phyloP scores from a whole-genome alignment of 2,113 vertebrate genomes.

The Geothlypis trichas region DNA sequence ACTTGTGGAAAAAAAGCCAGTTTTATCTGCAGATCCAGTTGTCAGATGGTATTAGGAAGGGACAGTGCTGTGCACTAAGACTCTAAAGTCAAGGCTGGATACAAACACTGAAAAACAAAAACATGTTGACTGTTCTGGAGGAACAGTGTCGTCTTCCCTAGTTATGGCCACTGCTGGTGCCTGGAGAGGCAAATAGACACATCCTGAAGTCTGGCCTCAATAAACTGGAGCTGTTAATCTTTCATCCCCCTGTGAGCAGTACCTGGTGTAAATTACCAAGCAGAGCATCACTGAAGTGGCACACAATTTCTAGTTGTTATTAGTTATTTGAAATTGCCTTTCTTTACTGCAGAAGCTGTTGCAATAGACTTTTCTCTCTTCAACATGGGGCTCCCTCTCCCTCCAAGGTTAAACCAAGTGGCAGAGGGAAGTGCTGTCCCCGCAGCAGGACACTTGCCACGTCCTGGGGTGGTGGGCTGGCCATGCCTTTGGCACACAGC shows the following conservation, averaged over 20 bases:
- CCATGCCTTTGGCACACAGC: background rate
- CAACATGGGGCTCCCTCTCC: background rate
- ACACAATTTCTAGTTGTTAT: background rate
- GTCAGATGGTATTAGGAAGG: background rate
- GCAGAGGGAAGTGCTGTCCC: background rate
- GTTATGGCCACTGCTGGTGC: background rate
- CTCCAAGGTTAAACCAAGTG: background rate
- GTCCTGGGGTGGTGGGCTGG: fast-evolving
- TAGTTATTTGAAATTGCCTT: background rate
- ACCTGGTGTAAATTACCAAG: background rate
- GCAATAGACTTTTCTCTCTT: background rate
- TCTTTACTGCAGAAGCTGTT: background rate
- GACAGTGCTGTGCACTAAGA: background rate
- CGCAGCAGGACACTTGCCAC: background rate
- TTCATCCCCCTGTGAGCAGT: background rate
- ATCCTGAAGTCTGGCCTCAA: background rate
- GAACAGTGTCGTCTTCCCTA: background rate
- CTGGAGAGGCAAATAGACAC: background rate
- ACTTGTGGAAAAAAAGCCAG: background rate
- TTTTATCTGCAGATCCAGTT: background rate
- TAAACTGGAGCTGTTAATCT: background rate
- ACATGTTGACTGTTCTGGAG: background rate
- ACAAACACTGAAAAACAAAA: background rate
- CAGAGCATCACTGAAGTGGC: background rate
- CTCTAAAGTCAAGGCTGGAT: background rate